Percentiles rank a stretch among this genome's conserved stretches.
These are phyloP conservation scores for Mionectes olivaceus DNA, from an alignment of 2,797 vertebrate species.

Conservation along the genomic window DNA sequence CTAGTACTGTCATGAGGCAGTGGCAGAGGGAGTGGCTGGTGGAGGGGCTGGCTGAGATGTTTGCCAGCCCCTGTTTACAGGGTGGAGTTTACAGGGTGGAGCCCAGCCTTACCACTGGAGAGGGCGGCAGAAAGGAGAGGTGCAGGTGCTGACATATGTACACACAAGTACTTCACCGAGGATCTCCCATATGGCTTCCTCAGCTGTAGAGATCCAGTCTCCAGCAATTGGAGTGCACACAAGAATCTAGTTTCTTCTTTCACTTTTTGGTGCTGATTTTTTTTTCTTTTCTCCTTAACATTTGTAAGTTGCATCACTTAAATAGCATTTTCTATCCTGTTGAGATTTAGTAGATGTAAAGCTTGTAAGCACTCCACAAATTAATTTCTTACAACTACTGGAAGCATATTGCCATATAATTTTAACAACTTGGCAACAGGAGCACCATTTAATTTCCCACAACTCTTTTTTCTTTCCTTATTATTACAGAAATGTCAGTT, in stretches of 20 bases:
- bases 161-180: not conserved
- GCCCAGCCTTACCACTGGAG: not conserved
- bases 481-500: slow-evolving; percentile 67
- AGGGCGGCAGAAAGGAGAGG: not conserved
- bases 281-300: not conserved
- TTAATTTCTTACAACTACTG: slow-evolving; percentile 72
- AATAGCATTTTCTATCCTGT: slow-evolving; percentile 60
- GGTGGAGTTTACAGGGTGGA: not conserved
- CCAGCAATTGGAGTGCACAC: not conserved
- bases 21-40: not conserved
- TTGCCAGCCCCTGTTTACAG: not conserved
- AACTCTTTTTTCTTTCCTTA: slow-evolving; percentile 70
- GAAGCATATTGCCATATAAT: slow-evolving; percentile 67
- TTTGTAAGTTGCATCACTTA: slow-evolving; percentile 48
- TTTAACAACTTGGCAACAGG: slow-evolving; percentile 69
- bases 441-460: slow-evolving; percentile 63
- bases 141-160: not conserved
- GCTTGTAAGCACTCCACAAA: slow-evolving; percentile 69
- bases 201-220: not conserved
- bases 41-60: not conserved
- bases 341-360: slow-evolving; percentile 64
- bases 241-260: not conserved
- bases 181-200: not conserved
- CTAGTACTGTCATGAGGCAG: not conserved
- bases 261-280: slow-evolving; percentile 39